Percentiles rank a stretch among this genome's conserved stretches.
These are phyloP conservation scores for Urocyon cinereoargenteus DNA, from an alignment of 2,797 vertebrate genomes.

Conservation along the genomic window DNA sequence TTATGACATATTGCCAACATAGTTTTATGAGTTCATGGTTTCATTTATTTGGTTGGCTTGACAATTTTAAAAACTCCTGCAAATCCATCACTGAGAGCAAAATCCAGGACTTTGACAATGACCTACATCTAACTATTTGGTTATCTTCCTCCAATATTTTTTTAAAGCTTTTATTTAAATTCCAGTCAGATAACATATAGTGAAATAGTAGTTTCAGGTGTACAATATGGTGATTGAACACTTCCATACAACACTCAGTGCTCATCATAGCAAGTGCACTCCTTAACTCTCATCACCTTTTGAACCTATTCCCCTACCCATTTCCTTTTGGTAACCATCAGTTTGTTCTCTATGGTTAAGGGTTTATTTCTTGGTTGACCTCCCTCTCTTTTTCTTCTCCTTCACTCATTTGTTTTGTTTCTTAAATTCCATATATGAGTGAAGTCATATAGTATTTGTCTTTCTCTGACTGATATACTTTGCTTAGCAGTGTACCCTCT, in stretches of 20 bases:
- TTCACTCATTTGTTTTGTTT: neutral
- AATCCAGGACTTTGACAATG: neutral
- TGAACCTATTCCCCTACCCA: neutral
- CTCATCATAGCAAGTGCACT: neutral
- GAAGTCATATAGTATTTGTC: neutral
- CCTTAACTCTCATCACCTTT: neutral
- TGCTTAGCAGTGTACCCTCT: neutral
- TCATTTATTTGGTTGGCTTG: conserved; percentile 46
- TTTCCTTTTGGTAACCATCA: neutral
- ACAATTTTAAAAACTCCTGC: neutral
- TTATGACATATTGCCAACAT: neutral
- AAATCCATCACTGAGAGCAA: neutral
- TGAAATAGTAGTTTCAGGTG: neutral
- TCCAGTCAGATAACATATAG: neutral
- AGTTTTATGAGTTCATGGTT: neutral
- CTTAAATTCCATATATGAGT: neutral
- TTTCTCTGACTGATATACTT: neutral
- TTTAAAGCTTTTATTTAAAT: neutral
- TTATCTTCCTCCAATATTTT: neutral
- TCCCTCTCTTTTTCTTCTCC: neutral
- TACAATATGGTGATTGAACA: neutral
- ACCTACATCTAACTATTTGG: neutral
- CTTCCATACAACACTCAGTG: neutral
- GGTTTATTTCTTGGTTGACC: neutral
- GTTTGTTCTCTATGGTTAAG: neutral